Evolutionary conservation across 2,113 vertebrate genomes (phyloP), one percentile per base, ranked within the genome.

Genomic region (Mastomys coucha): DNA sequence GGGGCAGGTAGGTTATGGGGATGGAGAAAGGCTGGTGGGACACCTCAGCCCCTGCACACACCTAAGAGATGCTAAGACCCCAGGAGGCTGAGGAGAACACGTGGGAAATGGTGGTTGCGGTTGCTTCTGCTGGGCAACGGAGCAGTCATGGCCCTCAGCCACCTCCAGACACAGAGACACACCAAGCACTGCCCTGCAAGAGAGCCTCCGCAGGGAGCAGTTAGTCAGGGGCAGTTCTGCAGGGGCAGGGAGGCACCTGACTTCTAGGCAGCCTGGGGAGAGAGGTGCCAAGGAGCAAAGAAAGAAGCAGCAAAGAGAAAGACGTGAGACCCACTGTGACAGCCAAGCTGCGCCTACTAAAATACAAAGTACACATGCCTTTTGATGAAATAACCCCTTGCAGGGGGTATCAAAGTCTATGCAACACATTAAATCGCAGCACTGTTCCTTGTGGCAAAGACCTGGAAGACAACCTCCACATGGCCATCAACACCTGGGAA

Each of bases 191-290:
- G 14, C 24, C 81, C 96, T 97, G 97, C 98, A 98, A 98, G 99
- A 98, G 98, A 98, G 99, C 98, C 98, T 98, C 95, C 94, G 97
- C 98, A 98, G 96, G 97, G 97, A 97, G 95, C 95, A 98, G 98
- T 96, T 39, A 24, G 97, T 97, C 96, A 89, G 95, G n/a, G 93
- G 85, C 8, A 96, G 87, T 96, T 88, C 96, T 69, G 91, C 0
- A 0, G 45, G 45, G 45, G 45, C 58, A 94, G 80, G 80, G 89
- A 96, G 82, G 89, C 76, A 82, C 88, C 96, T 92, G 75, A 28
- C 93, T 45, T 85, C 49, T 63, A 36, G 45, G 28, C 11, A 42
- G 73, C 19, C 6, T 31, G 20, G 6, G 16, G 24, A 12, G 6
- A 10, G 19, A 9, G 72, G n/a, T 39, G 3, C 1, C 17, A 1